These are phyloP conservation scores for Palythoa heliodiscus DNA, from an alignment of 92 coral and sea anemone genomes.

Conservation along the genomic window DNA sequence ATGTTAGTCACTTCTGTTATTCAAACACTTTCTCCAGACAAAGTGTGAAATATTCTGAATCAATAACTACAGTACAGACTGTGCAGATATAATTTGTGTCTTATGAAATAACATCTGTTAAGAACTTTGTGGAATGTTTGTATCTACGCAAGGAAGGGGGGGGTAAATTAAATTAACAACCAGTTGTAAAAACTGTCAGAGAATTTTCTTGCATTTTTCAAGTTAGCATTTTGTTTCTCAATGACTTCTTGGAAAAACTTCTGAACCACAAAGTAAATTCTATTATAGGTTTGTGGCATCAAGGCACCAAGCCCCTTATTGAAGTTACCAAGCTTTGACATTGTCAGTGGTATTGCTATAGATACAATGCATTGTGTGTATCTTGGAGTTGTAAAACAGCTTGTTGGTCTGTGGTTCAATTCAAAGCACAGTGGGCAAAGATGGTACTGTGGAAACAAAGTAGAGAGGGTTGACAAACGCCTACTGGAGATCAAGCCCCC, in stretches of 20 bases:
- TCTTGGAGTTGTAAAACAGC: slow-evolving; percentile 34
- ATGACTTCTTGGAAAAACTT: not conserved
- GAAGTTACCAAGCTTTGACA: slow-evolving; percentile 26
- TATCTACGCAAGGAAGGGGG: not conserved
- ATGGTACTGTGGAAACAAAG: slow-evolving; percentile 42
- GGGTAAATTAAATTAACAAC: not conserved
- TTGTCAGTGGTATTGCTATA: slow-evolving; percentile 37
- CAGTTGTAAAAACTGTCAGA: not conserved
- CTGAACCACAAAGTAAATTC: not conserved
- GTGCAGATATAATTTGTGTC: not conserved
- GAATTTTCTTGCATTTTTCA: not conserved
- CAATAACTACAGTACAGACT: not conserved
- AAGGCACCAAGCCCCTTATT: slow-evolving; percentile 13
- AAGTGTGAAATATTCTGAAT: not conserved
- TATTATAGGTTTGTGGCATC: slow-evolving; percentile 33
- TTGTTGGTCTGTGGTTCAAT: slow-evolving; percentile 37
- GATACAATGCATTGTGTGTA: slow-evolving; percentile 42
- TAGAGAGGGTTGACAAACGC: slow-evolving; percentile 19
- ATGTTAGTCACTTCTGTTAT: slow-evolving; percentile 1
- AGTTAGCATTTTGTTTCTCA: not conserved
- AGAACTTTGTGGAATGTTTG: not conserved
- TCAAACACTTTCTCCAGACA: slow-evolving; percentile 3
- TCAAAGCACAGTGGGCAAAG: slow-evolving; percentile 17
- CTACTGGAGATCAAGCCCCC: slow-evolving; percentile 48
- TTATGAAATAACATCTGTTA: not conserved